Evolutionary conservation across 2,113 vertebrate species (phyloP).

Genomic region (Stigmatopora nigra): DNA sequence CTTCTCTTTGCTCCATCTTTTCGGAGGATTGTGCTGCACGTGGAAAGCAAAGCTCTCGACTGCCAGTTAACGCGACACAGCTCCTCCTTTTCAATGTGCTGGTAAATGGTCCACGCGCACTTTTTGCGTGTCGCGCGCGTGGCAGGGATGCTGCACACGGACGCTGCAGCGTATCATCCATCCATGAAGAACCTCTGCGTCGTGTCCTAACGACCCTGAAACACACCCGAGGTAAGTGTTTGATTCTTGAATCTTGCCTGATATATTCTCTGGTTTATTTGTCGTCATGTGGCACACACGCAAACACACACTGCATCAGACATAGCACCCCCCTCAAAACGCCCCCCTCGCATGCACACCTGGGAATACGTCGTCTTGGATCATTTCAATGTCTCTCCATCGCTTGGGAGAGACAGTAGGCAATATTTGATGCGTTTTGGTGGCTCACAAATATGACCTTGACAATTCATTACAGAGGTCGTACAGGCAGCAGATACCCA

Average conservation of each 20-base stretch:
- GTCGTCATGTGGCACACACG: not conserved
- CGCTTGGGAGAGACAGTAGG: not conserved
- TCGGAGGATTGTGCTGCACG: slow-evolving; percentile 40
- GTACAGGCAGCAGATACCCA: slow-evolving; percentile 1
- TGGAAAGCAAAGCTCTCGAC: slow-evolving; percentile 28
- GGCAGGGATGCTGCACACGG: not conserved
- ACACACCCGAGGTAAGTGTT: not conserved
- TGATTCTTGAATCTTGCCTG: not conserved
- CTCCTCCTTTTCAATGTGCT: not conserved
- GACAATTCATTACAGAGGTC: slow-evolving; percentile 44
- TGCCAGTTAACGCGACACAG: not conserved
- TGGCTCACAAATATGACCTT: slow-evolving; percentile 52
- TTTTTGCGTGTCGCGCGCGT: not conserved
- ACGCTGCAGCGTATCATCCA: not conserved
- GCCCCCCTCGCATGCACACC: not conserved
- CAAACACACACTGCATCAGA: not conserved
- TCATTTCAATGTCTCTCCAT: not conserved
- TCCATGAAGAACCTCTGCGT: slow-evolving; percentile 1
- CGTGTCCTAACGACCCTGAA: not conserved
- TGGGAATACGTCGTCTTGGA: not conserved
- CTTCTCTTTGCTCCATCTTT: not conserved
- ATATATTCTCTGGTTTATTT: not conserved
- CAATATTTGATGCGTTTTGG: not conserved
- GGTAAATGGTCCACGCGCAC: not conserved
- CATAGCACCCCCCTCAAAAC: too few relatives aligned